Evolutionary conservation across 1,140 invertebrate species (phyloP), one percentile per base, ranked within the genome.

Genomic region (Sitobion miscanthi): DNA sequence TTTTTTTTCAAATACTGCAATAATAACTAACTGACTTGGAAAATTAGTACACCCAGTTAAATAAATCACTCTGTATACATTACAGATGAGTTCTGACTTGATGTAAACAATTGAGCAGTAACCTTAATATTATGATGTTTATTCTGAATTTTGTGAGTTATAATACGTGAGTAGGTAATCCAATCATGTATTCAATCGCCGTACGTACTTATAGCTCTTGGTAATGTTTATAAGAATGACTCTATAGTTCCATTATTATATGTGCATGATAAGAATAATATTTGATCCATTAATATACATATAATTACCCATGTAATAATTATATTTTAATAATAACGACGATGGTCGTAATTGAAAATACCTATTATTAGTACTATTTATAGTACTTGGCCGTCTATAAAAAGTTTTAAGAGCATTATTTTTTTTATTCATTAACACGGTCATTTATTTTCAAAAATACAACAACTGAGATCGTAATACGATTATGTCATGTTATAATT

Each of bases 221-320:
- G 38, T 62, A 62, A 21, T 62, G 45, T 25, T 30, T 17, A 21
- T 30, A 23, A n/a, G 89, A 38, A 42, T 42, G 14, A 90, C 25
- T 90, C 38, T 45, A 69, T 90, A 25, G 6, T 62, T 45, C 11
- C 25, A 47, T 69, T 90, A 90, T 90, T 47, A 69, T n/a, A 90
- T 7, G 42, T 45, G 11, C 38, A 90, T 17, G 23, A 90, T 25
- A 45, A 47, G 62, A 69, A 30, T 8, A 35, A 52, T 52, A 1
- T 88, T 88, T n/a, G n/a, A 35, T 52, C 85, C 11, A 45, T 86
- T 30, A 86, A 85, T 21, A 86, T 69, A 35, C n/a, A 77, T n/a
- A 17, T 47, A 47, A 86, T 14, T 25, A 38, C 2, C 2, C 2
- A 23, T 7, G 2, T 38, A 54, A 23, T 42, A 25, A 23, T 35